phyloP scores from a whole-genome alignment of 2,888 invertebrate genomes.

The Andrena camellia region DNA sequence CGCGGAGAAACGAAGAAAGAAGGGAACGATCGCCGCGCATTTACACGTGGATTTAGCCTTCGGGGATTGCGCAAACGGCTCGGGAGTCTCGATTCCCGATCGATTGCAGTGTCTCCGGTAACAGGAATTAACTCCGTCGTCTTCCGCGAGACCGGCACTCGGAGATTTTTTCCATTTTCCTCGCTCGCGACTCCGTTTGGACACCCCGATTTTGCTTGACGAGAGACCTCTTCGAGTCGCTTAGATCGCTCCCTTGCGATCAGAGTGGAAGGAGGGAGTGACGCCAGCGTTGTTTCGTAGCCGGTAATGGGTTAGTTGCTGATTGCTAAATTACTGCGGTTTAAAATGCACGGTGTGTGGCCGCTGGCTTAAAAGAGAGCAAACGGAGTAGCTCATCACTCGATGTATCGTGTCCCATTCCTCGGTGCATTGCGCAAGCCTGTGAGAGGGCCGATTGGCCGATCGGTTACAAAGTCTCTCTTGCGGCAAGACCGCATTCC shows the following conservation, averaged over 20 bases:
- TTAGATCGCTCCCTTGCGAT: too few relatives aligned
- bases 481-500: slow-evolving; percentile 81
- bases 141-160: neutral
- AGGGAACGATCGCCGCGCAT: slow-evolving; percentile 51
- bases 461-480: slow-evolving; percentile 80
- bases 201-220: too few relatives aligned
- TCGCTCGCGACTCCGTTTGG: too few relatives aligned
- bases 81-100: slow-evolving; percentile 38
- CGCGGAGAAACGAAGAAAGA: slow-evolving; percentile 42
- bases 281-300: neutral
- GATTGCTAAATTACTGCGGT: slow-evolving; percentile 39
- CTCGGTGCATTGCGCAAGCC: slow-evolving; percentile 64
- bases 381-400: slow-evolving; percentile 41
- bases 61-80: slow-evolving; percentile 48
- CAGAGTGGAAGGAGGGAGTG: neutral
- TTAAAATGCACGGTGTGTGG: slow-evolving; percentile 45
- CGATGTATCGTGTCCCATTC: slow-evolving; percentile 61
- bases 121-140: slow-evolving; percentile 43
- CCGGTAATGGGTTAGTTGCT: neutral
- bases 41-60: slow-evolving; percentile 39
- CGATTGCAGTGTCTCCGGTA: slow-evolving; percentile 49
- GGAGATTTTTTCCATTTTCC: neutral
- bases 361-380: slow-evolving; percentile 31
- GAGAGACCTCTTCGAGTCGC: too few relatives aligned
- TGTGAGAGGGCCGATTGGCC: slow-evolving; percentile 66